Base-by-base conservation (phyloP, 2,888 invertebrate species). In the Lasioglossum pauxillum region DNA sequence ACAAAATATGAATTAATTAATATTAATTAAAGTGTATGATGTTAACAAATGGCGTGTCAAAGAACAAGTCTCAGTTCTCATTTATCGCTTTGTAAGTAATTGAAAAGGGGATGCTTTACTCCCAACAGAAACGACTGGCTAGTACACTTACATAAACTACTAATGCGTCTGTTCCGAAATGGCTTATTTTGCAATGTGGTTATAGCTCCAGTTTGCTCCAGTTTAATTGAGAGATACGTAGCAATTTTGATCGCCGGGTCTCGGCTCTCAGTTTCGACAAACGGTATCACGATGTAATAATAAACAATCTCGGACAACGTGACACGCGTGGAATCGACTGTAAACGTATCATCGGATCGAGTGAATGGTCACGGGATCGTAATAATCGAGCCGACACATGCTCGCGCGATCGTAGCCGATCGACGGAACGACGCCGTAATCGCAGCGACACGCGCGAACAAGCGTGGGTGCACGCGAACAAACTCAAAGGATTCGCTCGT, bases 311-410 rank as follows among this genome's bases (percentile, higher is more conserved):
- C 60, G 14, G 27, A 0, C 10, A n/a, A 27, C 49, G 75, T 31
- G 27, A 19, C 35, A 19, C 35, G 67, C 67, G 67, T 35, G 38
- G 78, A 60, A 60, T 38, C 72, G 27, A 14, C 38, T 41, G 41
- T 49, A 41, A 38, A 53, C 46, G 38, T 46, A 23, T 53, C n/a
- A 41, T 44, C 53, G 53, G 64, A 35, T 53, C 41, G 44, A 69
- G 19, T 5, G 31, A 38, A 23, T 16, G 46, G 0, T 74, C 67
- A 74, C 10, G 53, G 53, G 38, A 57, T 79, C 38, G 23, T 69
- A 44, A 82, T 80, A 57, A 80, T 80, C 74, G 60, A 49, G n/a
- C 38, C 60, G 80, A 75, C 80, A 27, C 53, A 27, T 77, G 71
- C 41, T 77, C 38, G 23, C 35, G 73, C 72, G 53, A 53, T 69